These are phyloP conservation scores for Paracanthobrama guichenoti DNA, from an alignment of 2,113 vertebrate species.

Conservation along the genomic window DNA sequence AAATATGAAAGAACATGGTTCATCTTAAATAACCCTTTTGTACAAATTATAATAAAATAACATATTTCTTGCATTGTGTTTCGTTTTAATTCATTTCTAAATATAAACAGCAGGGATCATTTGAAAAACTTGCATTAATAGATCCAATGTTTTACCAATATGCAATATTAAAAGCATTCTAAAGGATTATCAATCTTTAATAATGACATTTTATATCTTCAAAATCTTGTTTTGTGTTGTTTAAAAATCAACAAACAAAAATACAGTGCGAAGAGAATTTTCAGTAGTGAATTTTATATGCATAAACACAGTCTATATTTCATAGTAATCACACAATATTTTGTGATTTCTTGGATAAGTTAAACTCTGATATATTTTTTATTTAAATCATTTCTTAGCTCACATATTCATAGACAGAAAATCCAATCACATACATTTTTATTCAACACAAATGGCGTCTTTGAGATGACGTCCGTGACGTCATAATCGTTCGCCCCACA, in stretches of 20 bases:
- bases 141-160: not conserved
- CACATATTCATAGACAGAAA: not conserved
- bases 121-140: not conserved
- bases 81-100: not conserved
- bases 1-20: not conserved
- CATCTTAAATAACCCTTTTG: not conserved
- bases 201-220: no score
- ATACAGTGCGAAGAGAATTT: not conserved
- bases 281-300: not conserved
- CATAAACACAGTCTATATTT: not conserved
- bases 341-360: not conserved
- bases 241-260: not conserved
- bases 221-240: not conserved
- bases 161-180: not conserved
- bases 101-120: not conserved
- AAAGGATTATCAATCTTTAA: no score
- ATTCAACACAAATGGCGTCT: not conserved
- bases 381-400: no score
- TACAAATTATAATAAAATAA: not conserved
- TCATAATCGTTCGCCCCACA: conserved; percentile 1
- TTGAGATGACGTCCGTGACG: conserved; percentile 7
- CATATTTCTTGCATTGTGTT: not conserved
- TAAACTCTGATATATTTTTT: not conserved
- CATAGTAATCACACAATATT: not conserved
- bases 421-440: not conserved